Base-by-base conservation (phyloP, 2,797 vertebrate species). In the Loris lydekkerianus region DNA sequence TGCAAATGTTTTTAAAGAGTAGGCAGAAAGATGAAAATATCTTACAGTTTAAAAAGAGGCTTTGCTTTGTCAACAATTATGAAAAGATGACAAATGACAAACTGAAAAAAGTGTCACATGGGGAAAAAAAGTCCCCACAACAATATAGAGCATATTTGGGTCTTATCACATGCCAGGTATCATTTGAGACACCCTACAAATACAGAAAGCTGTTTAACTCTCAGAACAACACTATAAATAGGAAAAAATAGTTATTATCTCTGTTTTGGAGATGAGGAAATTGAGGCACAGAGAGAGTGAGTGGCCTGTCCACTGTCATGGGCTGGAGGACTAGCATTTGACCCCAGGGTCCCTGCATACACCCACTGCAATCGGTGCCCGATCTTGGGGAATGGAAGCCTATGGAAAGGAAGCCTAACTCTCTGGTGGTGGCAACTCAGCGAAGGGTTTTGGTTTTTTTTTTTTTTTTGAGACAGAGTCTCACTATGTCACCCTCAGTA, bases 21-120 rank as follows among this genome's bases (percentile, higher is more conserved):
- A 89, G 82, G 25, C 63, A 72, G 75, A 88, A 94, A 94, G 27
- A 90, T 67, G 40, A 75, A 37, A 81, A 27, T 83, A 63, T 56
- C 56, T 86, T 76, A 82, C 1, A 90, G 21, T 90, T 89, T 95
- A 85, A 80, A 94, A 95, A 90, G 75, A 86, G 15, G 14, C 61
- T 91, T 97, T 88, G 80, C 83, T 89, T 94, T 95, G 70, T 95
- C 77, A 91, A 83, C 53, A 94, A 27, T 70, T 73, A 63, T 60
- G 61, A 92, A 95, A 94, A 56, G 46, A 60, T 92, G 82, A 91
- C 72, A 93, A 93, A 88, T 82, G 63, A 27, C 70, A 94, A 67
- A 72, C 53, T 85, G 34, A 72, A 82, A 81, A 85, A 91, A 92
- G 91, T 86, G 61, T 60, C 46, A 86, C 3, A 1, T 31, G 46